Evolutionary conservation across 2,113 vertebrate genomes (phyloP).

Genomic region (Acrocephalus kingi): DNA sequence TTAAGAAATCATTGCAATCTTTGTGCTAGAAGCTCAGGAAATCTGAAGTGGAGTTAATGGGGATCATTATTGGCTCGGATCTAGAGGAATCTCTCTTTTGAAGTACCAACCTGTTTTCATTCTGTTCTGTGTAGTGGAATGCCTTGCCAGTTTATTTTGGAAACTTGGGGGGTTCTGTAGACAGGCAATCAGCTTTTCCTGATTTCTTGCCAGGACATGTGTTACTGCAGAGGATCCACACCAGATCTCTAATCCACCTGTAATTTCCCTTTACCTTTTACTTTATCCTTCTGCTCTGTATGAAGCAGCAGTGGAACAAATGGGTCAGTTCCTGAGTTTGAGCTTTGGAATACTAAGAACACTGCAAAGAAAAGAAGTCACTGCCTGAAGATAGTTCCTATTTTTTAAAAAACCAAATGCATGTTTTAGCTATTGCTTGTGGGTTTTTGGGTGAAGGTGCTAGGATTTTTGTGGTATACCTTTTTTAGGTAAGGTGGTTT

Average conservation of each 20-base stretch:
- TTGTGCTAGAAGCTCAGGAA: not conserved
- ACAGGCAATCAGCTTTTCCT: not conserved
- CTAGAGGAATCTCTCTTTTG: not conserved
- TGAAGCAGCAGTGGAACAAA: not conserved
- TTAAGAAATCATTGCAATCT: not conserved
- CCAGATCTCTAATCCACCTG: not conserved
- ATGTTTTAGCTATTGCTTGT: not conserved
- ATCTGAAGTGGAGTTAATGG: not conserved
- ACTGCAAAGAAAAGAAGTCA: not conserved
- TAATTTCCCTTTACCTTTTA: not conserved
- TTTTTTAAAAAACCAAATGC: not conserved
- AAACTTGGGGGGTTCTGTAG: not conserved
- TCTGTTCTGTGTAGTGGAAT: not conserved
- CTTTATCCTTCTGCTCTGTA: not conserved
- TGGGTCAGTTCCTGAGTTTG: not conserved
- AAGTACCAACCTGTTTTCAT: not conserved
- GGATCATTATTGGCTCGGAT: not conserved
- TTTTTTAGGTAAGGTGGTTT: not conserved
- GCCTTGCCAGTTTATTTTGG: not conserved
- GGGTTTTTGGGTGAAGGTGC: accelerated
- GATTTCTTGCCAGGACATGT: not conserved
- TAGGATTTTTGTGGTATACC: not conserved
- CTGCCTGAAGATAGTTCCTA: not conserved
- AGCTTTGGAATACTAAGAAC: not conserved
- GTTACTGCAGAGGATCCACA: not conserved